These are phyloP conservation scores for Cynopterus brachyotis DNA, from an alignment of 2,113 vertebrate species.

Conservation along the genomic window DNA sequence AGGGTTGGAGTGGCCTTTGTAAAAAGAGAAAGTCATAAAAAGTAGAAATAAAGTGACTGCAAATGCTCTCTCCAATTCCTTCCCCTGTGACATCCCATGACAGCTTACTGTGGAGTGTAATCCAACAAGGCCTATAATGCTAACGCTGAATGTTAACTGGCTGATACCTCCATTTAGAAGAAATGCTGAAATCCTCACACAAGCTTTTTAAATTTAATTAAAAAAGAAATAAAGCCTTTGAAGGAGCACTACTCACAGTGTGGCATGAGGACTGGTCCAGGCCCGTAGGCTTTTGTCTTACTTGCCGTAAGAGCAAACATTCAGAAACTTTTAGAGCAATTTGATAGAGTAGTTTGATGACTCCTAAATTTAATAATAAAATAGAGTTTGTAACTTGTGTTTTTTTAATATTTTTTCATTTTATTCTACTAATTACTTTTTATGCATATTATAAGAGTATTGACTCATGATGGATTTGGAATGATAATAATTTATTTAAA, in stretches of 20 bases:
- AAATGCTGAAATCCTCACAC: background rate
- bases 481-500: background rate
- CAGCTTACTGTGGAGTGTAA: background rate
- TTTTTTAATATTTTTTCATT: background rate
- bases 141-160: background rate
- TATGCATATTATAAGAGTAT: background rate
- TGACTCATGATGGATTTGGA: background rate
- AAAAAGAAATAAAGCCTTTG: background rate
- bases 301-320: background rate
- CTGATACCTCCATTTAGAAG: background rate
- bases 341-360: background rate
- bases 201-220: background rate
- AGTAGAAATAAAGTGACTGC: background rate
- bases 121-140: background rate
- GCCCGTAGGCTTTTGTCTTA: background rate
- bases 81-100: background rate
- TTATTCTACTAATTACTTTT: background rate
- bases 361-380: background rate
- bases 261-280: background rate
- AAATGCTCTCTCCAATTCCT: background rate
- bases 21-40: background rate
- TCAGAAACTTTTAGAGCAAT: background rate
- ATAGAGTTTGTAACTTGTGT: background rate
- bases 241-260: accelerated
- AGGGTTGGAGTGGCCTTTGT: background rate